Evolutionary conservation across 2,113 vertebrate species (phyloP).

Genomic region (Osmerus eperlanus): DNA sequence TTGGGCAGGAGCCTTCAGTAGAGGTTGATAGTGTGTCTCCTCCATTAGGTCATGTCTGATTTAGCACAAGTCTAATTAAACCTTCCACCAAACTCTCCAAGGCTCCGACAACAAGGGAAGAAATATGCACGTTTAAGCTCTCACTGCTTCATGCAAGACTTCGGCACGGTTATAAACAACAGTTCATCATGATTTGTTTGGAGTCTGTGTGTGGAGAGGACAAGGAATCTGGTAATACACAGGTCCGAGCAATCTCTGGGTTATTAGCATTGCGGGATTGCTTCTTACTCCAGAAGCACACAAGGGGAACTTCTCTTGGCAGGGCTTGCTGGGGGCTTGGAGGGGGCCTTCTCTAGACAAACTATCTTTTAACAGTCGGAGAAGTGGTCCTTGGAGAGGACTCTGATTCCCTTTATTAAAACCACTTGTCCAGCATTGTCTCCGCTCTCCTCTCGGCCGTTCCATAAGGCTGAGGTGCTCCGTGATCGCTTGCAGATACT

Average conservation of each 20-base stretch:
- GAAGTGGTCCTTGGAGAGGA: conserved; percentile 64
- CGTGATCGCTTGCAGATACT: conserved; percentile 60
- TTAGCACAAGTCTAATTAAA: conserved; percentile 52
- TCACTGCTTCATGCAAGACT: conserved; percentile 20
- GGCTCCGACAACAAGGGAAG: conserved; percentile 32
- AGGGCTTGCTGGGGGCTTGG: conserved; percentile 22
- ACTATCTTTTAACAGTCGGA: conserved; percentile 62
- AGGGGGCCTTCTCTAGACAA: conserved; percentile 53
- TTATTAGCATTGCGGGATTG: conserved; percentile 46
- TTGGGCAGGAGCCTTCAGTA: conserved; percentile 44
- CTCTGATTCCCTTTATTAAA: conserved; percentile 65
- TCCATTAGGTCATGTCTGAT: conserved; percentile 55
- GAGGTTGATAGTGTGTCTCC: conserved; percentile 39
- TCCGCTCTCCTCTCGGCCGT: conserved; percentile 38
- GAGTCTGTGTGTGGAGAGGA: conserved; percentile 27
- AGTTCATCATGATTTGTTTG: conserved; percentile 41
- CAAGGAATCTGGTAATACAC: conserved; percentile 12
- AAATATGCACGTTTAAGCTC: conserved; percentile 37
- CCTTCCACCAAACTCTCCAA: conserved; percentile 46
- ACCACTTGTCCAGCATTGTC: conserved; percentile 60
- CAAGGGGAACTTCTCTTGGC: conserved; percentile 52
- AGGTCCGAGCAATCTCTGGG: conserved; percentile 35
- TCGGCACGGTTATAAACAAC: conserved; percentile 21
- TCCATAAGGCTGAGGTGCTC: conserved; percentile 53
- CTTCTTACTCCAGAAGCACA: conserved; percentile 37